A percentile compares a stretch with the other conserved stretches of the same genome.
Evolutionary conservation across 2,797 vertebrate genomes (phyloP).

Genomic region (Gallirallus australis): DNA sequence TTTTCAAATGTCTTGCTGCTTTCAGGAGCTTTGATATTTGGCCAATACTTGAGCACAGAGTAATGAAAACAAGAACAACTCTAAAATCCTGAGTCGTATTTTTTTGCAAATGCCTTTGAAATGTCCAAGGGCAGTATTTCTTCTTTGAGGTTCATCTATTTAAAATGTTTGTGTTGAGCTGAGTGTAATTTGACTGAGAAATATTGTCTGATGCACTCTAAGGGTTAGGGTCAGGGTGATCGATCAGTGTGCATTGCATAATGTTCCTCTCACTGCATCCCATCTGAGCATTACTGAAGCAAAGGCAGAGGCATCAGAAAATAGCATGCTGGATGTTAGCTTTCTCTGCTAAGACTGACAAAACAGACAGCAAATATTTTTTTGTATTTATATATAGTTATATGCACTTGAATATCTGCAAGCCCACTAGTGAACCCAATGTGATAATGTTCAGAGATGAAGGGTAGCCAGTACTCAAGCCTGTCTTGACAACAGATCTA

Average conservation of each 20-base stretch:
- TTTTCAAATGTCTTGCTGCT: not conserved
- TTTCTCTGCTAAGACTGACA: not conserved
- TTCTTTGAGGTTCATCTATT: constrained; percentile 15
- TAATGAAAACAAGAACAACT: constrained; percentile 50
- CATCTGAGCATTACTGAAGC: not conserved
- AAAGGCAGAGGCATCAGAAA: not conserved
- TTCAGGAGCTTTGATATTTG: not conserved
- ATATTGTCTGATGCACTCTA: not conserved
- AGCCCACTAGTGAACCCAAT: not conserved
- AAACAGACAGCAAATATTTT: not conserved
- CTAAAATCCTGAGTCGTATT: not conserved
- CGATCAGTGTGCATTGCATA: not conserved
- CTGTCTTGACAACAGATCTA: not conserved
- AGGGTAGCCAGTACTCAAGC: not conserved
- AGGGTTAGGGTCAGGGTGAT: not conserved
- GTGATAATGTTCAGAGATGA: not conserved
- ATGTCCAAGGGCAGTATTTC: constrained; percentile 31
- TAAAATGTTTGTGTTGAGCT: not conserved
- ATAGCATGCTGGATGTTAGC: not conserved
- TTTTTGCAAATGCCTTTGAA: constrained; percentile 54
- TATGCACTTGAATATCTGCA: not conserved
- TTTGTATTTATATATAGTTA: not conserved
- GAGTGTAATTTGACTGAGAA: not conserved
- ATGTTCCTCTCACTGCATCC: not conserved
- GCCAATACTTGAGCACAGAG: not conserved